Evolutionary conservation across 2,888 invertebrate species (phyloP), one percentile per base, ranked within the genome.

Genomic region (Drosophila kanekoi): DNA sequence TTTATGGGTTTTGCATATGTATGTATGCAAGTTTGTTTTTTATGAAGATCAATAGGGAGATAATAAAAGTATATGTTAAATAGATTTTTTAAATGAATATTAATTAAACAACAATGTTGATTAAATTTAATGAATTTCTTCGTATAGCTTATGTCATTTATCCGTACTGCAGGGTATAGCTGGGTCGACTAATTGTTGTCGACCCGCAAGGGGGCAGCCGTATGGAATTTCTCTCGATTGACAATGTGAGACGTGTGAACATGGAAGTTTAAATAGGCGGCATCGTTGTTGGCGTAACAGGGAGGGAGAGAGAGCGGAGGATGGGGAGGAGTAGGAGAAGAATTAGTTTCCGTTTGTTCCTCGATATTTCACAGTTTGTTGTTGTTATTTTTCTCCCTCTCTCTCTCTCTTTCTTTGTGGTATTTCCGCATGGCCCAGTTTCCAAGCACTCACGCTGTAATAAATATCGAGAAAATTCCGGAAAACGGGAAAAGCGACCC

Each of bases 371-470:
- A 53, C 61, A 53, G 40, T 41, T 52, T 40, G 37, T 32, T 28
- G 23, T 60, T 57, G n/a, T 57, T 40, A 13, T 54, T 47, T 35
- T 58, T 44, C 9, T 45, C 16, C 35, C 58, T n/a, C 44, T 48
- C 33, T 32, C 20, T 37, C 37, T 54, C 33, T 63, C 14, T 16
- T 45, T 41, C 20, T 45, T 54, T 16, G 45, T 62, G 75, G 56
- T 67, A 79, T 83, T 74, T 85, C 88, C 88, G 70, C 68, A 71
- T 79, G 82, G 72, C 86, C 82, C 72, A 85, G 68, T 79, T 79
- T 74, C 40, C 53, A 61, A 48, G 47, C 70, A 73, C 79, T 77
- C 63, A 52, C 48, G 44, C 70, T 63, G 68, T 73, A 77, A 84
- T 85, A 82, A 87, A 85, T 87, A 85, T 73, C 52, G 64, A 49